Base-by-base conservation (phyloP, 1,140 invertebrate species). In the Caenorhabditis brenneri region DNA sequence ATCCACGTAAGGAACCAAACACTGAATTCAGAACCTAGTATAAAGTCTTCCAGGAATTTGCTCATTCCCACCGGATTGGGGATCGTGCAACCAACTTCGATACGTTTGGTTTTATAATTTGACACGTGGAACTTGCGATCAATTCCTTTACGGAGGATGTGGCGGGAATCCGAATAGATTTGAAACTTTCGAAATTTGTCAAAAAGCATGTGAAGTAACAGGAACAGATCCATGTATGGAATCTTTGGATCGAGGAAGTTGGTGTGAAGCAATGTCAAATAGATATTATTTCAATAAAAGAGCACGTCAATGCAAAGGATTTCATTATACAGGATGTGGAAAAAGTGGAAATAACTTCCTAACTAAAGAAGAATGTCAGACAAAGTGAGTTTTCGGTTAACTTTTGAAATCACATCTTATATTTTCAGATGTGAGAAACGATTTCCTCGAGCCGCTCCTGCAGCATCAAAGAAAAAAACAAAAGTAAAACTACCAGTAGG, bases 281-380 rank as follows among this genome's bases (percentile, higher is more conserved):
- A 78, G 88, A 36, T 89, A 89, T 58, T 89, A 88, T 51, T 89
- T 83, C 79, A 80, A 89, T 60, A 55, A 82, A 16, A 87, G 85
- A 51, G 84, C 87, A 15, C 80, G 80, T 10, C 84, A 85, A 42
- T 89, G 88, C 85, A 88, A 85, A 84, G 88, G 88, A 24, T 89
- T 89, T 65, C 88, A 89, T 80, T 89, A 89, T 80, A 89, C 88
- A 1, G 88, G 88, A 24, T 89, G 88, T 84, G 88, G 88, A 24
- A 80, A 87, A 82, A 88, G 87, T 36, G 39, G 83, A 42, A 89
- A 89, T 58, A 89, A 89, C 29, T 89, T 89, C 65, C 33, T 86
- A 9, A 79, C 82, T 5, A 51, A 82, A 27, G 74, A 87, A 42
- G 87, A 88, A 27, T 88, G 87, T 80, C 81, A 88, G 39, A 48